These are phyloP conservation scores for Psittacus erithacus DNA, from an alignment of 2,113 vertebrate species.

Conservation along the genomic window DNA sequence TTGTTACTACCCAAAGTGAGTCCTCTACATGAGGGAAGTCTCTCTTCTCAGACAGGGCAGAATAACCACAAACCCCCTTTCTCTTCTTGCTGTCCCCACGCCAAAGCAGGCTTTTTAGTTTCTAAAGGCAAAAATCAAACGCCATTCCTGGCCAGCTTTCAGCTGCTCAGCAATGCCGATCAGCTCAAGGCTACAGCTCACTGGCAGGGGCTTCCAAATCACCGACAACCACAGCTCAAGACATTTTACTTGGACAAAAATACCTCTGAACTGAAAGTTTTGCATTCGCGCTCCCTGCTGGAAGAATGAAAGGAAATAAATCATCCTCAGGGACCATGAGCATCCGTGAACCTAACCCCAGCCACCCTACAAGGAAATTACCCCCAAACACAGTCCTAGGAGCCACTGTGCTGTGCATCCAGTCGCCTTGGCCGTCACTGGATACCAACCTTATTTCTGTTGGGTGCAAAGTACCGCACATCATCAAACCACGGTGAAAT, in stretches of 20 bases:
- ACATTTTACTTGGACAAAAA: neutral
- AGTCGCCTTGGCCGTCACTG: neutral
- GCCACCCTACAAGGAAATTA: neutral
- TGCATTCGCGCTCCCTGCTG: neutral
- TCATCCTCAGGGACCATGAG: neutral
- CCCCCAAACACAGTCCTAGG: neutral
- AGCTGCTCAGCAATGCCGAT: neutral
- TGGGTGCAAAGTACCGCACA: fast-evolving
- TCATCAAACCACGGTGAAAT: neutral
- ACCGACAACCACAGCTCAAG: neutral
- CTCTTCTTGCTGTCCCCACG: neutral
- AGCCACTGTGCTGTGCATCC: fast-evolving
- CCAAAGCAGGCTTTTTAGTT: neutral
- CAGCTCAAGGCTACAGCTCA: slow-evolving; percentile 1
- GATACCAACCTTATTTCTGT: neutral
- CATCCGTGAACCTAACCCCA: neutral
- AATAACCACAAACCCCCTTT: neutral
- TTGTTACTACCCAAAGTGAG: neutral
- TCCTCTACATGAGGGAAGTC: neutral
- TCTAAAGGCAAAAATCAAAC: neutral
- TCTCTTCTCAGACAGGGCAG: neutral
- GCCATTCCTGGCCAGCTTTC: neutral
- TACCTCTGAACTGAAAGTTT: neutral
- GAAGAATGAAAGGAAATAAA: neutral
- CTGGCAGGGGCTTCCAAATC: neutral